phyloP scores from a whole-genome alignment of 2,113 vertebrate genomes.

The Ginglymostoma cirratum region DNA sequence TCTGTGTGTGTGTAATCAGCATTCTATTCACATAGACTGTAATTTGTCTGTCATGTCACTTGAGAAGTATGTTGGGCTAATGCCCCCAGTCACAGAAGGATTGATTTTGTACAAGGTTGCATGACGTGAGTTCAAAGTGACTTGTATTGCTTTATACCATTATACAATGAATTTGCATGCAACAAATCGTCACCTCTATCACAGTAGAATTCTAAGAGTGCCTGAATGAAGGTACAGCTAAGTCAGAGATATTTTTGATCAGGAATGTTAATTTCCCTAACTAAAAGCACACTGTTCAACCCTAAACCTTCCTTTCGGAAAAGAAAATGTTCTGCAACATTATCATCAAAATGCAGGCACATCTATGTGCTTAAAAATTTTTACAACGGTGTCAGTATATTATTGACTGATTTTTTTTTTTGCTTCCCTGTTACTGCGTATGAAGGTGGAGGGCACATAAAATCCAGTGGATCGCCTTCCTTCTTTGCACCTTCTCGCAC shows the following conservation, averaged over 20 bases:
- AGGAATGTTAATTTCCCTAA: neutral
- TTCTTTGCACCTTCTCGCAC: too few species aligned
- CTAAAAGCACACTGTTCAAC: neutral
- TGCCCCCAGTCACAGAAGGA: neutral
- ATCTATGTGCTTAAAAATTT: neutral
- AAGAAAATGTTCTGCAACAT: neutral
- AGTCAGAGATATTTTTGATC: neutral
- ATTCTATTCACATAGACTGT: neutral
- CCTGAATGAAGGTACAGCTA: neutral
- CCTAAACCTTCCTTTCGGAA: neutral
- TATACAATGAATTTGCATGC: neutral
- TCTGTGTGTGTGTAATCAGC: neutral
- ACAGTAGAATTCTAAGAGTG: neutral
- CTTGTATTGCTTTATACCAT: neutral
- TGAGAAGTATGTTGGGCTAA: neutral
- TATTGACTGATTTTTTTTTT: neutral
- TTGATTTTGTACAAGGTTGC: neutral
- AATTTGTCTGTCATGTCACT: neutral
- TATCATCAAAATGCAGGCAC: neutral
- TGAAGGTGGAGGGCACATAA: too few species aligned
- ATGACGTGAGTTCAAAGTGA: neutral
- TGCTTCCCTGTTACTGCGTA: neutral
- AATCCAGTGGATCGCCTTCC: too few species aligned
- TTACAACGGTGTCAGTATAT: neutral
- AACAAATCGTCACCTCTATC: neutral